These are phyloP conservation scores for Leucosticte australis DNA, from an alignment of 2,113 vertebrate species.

Conservation along the genomic window DNA sequence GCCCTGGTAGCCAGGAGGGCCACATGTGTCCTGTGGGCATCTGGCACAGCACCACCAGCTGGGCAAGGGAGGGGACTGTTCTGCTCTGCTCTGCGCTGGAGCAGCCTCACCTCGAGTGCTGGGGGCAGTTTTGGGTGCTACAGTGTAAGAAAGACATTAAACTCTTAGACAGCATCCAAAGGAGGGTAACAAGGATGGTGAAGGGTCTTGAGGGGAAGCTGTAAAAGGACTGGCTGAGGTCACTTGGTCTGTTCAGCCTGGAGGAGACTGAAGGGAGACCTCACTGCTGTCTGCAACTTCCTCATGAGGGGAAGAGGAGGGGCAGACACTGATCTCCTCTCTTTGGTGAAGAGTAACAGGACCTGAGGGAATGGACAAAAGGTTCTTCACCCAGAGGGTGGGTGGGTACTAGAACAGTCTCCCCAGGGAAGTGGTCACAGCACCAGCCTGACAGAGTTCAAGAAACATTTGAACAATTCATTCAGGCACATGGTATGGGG, in stretches of 20 bases:
- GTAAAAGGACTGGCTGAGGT: accelerated
- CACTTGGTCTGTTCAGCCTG: background rate
- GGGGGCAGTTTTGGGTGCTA: accelerated
- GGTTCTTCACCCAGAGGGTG: background rate
- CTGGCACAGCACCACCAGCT: background rate
- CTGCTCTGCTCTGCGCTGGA: background rate
- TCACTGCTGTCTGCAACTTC: background rate
- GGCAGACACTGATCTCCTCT: background rate
- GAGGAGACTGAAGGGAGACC: background rate
- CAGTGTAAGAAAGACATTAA: background rate
- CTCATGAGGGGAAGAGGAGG: background rate
- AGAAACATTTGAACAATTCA: background rate
- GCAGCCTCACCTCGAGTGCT: accelerated
- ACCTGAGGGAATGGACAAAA: background rate
- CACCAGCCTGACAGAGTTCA: background rate
- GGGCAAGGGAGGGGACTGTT: background rate
- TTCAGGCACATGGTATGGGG: background rate
- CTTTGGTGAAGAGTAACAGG: background rate
- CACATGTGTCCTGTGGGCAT: accelerated
- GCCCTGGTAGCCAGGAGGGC: background rate
- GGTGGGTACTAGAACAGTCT: background rate
- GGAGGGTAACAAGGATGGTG: background rate
- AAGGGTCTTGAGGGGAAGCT: background rate
- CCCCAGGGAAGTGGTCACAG: background rate
- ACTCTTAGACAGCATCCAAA: background rate